Percentiles rank a stretch among this genome's conserved stretches.
Conservation (phyloP, 2,888 invertebrate genomes). For the Phoronis australis region DNA sequence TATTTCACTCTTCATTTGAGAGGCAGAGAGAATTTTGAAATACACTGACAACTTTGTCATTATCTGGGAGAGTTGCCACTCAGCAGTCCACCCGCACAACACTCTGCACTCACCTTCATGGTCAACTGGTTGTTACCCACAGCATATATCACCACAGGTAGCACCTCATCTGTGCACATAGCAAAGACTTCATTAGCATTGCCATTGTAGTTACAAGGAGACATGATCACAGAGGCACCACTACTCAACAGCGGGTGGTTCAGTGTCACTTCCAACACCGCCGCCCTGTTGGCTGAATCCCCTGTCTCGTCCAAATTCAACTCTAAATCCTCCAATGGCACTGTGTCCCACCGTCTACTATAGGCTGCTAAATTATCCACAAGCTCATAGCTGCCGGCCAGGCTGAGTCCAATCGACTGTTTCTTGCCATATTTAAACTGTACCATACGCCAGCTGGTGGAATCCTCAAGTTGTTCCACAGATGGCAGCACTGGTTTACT, state of each 20-base stretch:
- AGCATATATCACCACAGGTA: slow-evolving; percentile 70
- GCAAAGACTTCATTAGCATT: slow-evolving; percentile 53
- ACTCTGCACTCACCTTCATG: slow-evolving; percentile 55
- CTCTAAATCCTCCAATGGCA: slow-evolving; percentile 62
- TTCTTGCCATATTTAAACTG: slow-evolving; percentile 52
- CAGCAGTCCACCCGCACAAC: neutral
- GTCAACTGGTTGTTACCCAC: slow-evolving; percentile 61
- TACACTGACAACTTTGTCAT: neutral
- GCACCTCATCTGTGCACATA: slow-evolving; percentile 60
- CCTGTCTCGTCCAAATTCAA: no score
- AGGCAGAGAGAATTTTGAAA: slow-evolving; percentile 3
- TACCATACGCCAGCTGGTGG: slow-evolving; percentile 66
- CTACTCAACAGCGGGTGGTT: slow-evolving; percentile 67
- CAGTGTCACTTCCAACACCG: slow-evolving; percentile 70
- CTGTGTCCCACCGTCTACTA: slow-evolving; percentile 64
- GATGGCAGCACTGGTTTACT: slow-evolving; percentile 64
- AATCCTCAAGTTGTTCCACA: slow-evolving; percentile 23
- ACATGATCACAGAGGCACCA: slow-evolving; percentile 67
- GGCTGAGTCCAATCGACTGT: slow-evolving; percentile 44
- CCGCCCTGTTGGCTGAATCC: slow-evolving; percentile 61
- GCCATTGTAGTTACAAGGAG: slow-evolving; percentile 55
- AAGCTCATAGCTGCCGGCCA: slow-evolving; percentile 56
- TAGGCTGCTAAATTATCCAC: slow-evolving; percentile 68
- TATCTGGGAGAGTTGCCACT: neutral
- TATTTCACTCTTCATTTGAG: no score